phyloP scores from a whole-genome alignment of 2,797 vertebrate genomes.

The Falco concolor region DNA sequence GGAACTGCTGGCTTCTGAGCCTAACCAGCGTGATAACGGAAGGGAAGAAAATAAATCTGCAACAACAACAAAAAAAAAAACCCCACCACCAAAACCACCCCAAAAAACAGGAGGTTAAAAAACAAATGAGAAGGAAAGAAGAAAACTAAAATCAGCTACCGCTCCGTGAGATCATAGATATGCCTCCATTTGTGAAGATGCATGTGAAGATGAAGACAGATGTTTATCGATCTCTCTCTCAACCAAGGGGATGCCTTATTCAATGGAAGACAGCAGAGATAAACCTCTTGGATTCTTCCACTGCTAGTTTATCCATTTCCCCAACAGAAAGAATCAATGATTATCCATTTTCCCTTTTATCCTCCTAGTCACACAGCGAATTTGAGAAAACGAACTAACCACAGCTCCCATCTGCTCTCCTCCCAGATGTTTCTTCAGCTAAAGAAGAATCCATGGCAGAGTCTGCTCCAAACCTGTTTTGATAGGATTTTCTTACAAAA shows the following conservation, averaged over 20 bases:
- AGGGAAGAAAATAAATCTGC: background rate
- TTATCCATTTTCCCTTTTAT: constrained; percentile 20
- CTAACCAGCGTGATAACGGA: background rate
- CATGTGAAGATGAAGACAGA: background rate
- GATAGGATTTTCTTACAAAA: background rate
- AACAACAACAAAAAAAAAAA: background rate
- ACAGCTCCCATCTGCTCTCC: background rate
- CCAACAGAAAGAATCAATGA: background rate
- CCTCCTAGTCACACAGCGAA: background rate
- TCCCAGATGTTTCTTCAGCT: background rate
- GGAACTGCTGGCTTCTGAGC: background rate
- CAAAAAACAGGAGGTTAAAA: background rate
- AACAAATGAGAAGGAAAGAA: background rate
- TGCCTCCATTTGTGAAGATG: background rate
- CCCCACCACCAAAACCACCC: background rate
- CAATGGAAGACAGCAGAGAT: background rate
- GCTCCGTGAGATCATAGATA: background rate
- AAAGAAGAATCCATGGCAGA: background rate
- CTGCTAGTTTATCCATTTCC: background rate
- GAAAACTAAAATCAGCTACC: background rate
- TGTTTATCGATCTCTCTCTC: background rate
- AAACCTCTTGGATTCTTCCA: background rate
- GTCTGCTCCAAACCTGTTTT: background rate
- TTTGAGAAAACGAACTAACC: background rate
- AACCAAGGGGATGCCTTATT: background rate